These are phyloP conservation scores for Nipponacmea schrenckii DNA, from an alignment of 2,888 invertebrate genomes.

Conservation along the genomic window DNA sequence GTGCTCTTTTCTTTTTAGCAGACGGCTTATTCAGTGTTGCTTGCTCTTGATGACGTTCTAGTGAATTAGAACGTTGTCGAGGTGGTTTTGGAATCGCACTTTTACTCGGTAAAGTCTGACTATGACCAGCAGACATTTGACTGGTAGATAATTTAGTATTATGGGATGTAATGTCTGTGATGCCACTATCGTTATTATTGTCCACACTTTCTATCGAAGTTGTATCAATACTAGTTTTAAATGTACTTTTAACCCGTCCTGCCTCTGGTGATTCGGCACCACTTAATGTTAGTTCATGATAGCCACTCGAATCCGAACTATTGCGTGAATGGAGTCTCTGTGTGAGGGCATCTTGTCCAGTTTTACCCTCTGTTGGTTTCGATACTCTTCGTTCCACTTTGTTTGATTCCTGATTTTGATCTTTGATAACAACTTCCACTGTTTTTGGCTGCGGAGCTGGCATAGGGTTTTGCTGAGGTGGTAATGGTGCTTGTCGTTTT, in stretches of 20 bases:
- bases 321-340: conserved; percentile 74
- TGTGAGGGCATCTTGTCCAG: conserved; percentile 2
- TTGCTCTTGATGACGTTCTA: conserved; percentile 16
- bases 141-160: conserved; percentile 11
- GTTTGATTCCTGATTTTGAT: conserved; percentile 46
- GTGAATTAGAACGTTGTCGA: conserved; percentile 11
- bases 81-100: conserved; percentile 10
- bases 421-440: conserved; percentile 36
- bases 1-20: conserved; percentile 53
- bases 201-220: conserved; percentile 53
- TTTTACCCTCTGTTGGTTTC: not conserved
- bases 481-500: conserved; percentile 67
- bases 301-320: conserved; percentile 80
- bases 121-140: conserved; percentile 19
- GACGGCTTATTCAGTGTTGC: conserved; percentile 17
- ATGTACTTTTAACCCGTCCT: conserved; percentile 33
- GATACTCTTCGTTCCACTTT: conserved; percentile 17
- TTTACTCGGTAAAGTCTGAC: conserved; percentile 29
- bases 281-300: conserved; percentile 75
- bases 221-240: conserved; percentile 50
- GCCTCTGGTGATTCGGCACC: conserved; percentile 64
- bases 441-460: conserved; percentile 30
- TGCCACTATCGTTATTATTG: conserved; percentile 49
- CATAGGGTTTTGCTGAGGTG: conserved; percentile 40
- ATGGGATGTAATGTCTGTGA: conserved; percentile 32